Percentiles rank a stretch among this genome's conserved stretches.
Evolutionary conservation across 37 sponge, comb jelly and placozoan species (phyloP).

Genomic region (Mnemiopsis leidyi): DNA sequence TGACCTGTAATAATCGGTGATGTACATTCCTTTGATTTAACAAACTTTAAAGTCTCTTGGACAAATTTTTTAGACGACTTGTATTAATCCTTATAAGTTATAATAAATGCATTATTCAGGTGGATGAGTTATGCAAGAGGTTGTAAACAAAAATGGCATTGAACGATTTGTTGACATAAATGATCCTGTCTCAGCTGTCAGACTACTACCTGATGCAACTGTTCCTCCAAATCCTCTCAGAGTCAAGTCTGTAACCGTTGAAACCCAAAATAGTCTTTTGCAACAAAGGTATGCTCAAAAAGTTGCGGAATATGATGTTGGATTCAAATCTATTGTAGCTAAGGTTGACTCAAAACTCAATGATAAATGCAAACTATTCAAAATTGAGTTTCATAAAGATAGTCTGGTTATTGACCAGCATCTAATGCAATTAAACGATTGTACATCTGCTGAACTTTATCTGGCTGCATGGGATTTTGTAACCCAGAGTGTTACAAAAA

Average conservation of each 20-base stretch:
- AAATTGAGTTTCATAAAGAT: neutral
- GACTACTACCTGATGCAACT: neutral
- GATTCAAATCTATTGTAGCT: neutral
- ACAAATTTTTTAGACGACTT: no score
- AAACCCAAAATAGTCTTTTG: neutral
- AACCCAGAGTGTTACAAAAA: neutral
- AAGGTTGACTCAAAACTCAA: neutral
- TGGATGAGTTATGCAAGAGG: neutral
- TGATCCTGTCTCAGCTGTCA: neutral
- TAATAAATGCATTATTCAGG: no score
- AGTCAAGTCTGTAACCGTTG: neutral
- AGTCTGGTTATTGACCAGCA: neutral
- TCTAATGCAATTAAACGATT: neutral
- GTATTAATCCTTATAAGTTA: no score
- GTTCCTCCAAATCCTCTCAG: neutral
- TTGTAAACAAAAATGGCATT: neutral
- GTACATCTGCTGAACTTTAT: neutral
- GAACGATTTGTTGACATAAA: neutral
- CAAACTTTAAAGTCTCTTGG: no score
- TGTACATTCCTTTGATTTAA: no score
- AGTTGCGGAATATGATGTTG: neutral
- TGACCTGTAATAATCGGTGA: no score
- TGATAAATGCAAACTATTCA: neutral
- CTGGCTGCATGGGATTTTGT: constrained; percentile 1
- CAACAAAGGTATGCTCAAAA: constrained; percentile 10